A percentile compares a stretch with the other conserved stretches of the same genome.
Evolutionary conservation across 2,113 vertebrate species (phyloP).

Genomic region (Alectura lathami): DNA sequence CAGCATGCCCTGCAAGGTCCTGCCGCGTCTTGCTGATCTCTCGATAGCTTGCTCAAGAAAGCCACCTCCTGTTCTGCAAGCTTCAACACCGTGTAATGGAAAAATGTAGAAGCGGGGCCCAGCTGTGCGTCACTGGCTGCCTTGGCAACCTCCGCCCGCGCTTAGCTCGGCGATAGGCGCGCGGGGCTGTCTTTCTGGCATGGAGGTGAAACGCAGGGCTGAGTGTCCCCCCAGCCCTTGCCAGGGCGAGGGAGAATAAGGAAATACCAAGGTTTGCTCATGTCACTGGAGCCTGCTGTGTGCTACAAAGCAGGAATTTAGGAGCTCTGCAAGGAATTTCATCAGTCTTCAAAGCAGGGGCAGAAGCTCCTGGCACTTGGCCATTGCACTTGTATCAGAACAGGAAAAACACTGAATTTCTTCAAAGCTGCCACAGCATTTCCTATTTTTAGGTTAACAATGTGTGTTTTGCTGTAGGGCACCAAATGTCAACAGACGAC

Average conservation of each 20-base stretch:
- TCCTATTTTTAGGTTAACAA: slow-evolving; percentile 61
- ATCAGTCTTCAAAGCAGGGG: not conserved
- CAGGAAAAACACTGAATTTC: slow-evolving; percentile 14
- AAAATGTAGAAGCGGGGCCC: slow-evolving; percentile 63
- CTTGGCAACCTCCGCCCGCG: slow-evolving; percentile 61
- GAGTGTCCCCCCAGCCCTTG: not conserved
- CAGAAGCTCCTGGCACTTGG: not conserved
- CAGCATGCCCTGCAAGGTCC: not conserved
- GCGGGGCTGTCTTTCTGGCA: not conserved
- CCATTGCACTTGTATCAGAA: not conserved
- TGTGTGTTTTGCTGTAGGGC: slow-evolving; percentile 10
- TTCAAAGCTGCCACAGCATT: not conserved
- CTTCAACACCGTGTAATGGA: slow-evolving; percentile 60
- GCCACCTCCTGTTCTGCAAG: slow-evolving; percentile 43
- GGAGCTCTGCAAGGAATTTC: slow-evolving; percentile 32
- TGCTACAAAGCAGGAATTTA: slow-evolving; percentile 51
- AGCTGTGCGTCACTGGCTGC: slow-evolving; percentile 55
- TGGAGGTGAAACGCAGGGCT: not conserved
- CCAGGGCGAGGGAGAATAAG: not conserved
- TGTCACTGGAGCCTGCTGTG: not conserved
- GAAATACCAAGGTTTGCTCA: slow-evolving; percentile 43
- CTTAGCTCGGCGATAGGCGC: not conserved
- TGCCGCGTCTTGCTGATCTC: slow-evolving; percentile 1
- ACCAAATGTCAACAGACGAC: slow-evolving; percentile 32
- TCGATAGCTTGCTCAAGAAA: not conserved